A percentile compares a stretch with the other conserved stretches of the same genome.
Conservation (phyloP, 1,140 invertebrate species). For the Phymorhynchus buccinoides region DNA sequence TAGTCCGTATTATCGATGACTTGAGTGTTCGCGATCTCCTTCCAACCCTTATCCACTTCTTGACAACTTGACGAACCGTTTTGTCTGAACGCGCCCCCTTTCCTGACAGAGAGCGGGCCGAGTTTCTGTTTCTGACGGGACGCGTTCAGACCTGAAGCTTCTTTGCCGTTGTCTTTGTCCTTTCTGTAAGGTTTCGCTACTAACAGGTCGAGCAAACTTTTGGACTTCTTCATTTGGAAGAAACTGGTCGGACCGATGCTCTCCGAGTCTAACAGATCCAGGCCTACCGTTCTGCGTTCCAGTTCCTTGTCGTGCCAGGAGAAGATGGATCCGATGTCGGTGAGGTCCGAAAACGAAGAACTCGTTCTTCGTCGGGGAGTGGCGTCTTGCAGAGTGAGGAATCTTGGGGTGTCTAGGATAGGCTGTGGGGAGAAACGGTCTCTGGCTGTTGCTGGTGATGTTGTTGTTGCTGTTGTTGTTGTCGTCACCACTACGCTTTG, state of each 20-base stretch:
- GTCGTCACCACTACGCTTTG: not conserved
- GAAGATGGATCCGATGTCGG: constrained; percentile 15
- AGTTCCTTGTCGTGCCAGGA: constrained; percentile 24
- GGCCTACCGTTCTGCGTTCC: not conserved
- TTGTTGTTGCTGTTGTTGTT: no score
- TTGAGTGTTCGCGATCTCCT: constrained; percentile 8
- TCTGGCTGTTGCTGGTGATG: not conserved
- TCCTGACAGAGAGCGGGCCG: not conserved
- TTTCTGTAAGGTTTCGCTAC: not conserved
- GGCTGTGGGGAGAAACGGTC: not conserved
- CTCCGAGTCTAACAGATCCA: not conserved
- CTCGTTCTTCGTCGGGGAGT: not conserved
- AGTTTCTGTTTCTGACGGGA: not conserved
- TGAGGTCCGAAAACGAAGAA: not conserved
- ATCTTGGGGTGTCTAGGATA: not conserved
- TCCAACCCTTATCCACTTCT: not conserved
- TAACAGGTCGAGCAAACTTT: constrained; percentile 14
- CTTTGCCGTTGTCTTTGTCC: not conserved
- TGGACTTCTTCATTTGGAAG: constrained; percentile 21
- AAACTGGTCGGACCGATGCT: constrained; percentile 17
- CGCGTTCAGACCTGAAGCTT: not conserved
- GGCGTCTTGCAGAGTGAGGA: not conserved
- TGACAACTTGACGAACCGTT: not conserved
- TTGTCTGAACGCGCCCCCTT: not conserved
- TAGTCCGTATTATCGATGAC: constrained; percentile 14